Percentiles rank a stretch among this genome's conserved stretches.
These are phyloP conservation scores for Odobenus rosmarus DNA, from an alignment of 2,113 vertebrate species.

Conservation along the genomic window DNA sequence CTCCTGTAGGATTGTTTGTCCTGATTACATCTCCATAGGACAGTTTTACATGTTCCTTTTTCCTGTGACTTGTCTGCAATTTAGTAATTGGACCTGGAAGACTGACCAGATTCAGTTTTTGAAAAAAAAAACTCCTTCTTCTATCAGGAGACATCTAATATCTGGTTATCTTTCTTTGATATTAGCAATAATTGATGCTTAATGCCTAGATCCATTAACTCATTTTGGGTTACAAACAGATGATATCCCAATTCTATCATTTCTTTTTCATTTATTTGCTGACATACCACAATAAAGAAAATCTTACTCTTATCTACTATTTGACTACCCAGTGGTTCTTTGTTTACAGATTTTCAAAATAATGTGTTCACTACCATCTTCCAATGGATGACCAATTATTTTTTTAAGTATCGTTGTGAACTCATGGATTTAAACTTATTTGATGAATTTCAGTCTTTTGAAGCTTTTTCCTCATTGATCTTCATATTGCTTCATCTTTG, in stretches of 20 bases:
- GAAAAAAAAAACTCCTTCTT: background rate
- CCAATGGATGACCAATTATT: background rate
- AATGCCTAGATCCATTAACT: background rate
- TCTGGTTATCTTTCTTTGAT: background rate
- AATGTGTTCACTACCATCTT: background rate
- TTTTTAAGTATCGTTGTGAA: background rate
- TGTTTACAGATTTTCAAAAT: slow-evolving; percentile 4
- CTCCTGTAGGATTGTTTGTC: background rate
- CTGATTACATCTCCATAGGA: background rate
- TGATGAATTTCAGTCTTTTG: background rate
- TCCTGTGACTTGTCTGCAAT: background rate
- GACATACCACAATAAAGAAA: background rate
- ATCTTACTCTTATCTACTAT: background rate
- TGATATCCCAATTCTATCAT: background rate
- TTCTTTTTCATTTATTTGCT: slow-evolving; percentile 18
- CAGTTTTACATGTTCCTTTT: background rate
- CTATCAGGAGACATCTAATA: background rate
- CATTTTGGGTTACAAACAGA: background rate
- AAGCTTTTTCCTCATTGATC: background rate
- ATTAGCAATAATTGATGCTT: background rate
- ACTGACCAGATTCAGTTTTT: background rate
- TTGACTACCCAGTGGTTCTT: background rate
- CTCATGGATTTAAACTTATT: background rate
- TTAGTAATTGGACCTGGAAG: background rate
- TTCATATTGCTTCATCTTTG: background rate